phyloP scores from a whole-genome alignment of 2,797 vertebrate genomes.

The Myioborus melanocephalus region DNA sequence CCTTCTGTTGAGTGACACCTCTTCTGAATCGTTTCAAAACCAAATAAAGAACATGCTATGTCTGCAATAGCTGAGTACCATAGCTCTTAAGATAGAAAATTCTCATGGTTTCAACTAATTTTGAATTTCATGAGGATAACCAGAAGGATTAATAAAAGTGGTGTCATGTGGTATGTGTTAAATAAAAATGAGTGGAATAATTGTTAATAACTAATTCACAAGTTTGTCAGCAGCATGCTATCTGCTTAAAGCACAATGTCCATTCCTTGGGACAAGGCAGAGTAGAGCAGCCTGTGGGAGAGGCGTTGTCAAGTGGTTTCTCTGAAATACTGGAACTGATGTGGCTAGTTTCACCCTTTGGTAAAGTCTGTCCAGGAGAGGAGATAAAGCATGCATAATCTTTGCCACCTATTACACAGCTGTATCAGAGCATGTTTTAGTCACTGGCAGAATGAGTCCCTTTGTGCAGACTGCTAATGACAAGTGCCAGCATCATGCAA shows the following conservation, averaged over 20 bases:
- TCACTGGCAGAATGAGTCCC: neutral
- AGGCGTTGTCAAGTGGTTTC: neutral
- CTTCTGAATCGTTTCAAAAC: neutral
- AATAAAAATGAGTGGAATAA: neutral
- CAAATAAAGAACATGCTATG: neutral
- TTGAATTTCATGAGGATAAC: neutral
- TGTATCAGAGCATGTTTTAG: neutral
- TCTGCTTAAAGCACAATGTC: neutral
- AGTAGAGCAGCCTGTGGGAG: neutral
- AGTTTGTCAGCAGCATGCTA: neutral
- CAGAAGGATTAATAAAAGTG: neutral
- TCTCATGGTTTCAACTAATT: neutral
- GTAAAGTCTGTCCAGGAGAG: neutral
- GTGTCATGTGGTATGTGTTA: neutral
- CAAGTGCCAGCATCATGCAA: accelerated
- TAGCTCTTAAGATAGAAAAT: neutral
- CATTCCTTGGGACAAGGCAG: neutral
- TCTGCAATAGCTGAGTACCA: neutral
- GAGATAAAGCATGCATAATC: neutral
- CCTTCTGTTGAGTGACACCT: neutral
- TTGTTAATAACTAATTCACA: neutral
- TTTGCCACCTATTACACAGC: neutral
- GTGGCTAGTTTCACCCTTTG: neutral
- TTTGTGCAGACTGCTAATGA: neutral
- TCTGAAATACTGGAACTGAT: neutral